Conservation (phyloP, 2,797 vertebrate species). For the Florisuga fusca region DNA sequence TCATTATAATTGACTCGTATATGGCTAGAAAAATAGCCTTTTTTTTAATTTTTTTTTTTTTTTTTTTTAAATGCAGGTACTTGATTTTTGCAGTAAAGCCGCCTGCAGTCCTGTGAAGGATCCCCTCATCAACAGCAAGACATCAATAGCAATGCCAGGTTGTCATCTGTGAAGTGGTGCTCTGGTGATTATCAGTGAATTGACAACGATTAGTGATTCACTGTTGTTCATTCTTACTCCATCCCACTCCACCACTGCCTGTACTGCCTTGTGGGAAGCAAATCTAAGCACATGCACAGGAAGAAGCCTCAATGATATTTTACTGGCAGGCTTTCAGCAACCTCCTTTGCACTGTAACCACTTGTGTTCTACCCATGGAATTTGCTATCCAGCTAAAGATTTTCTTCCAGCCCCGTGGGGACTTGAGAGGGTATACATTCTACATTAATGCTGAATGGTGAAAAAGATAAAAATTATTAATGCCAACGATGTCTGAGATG, state of each 20-base stretch:
- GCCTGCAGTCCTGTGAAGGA: background rate
- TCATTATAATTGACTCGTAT: background rate
- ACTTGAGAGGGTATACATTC: background rate
- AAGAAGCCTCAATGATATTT: constrained; percentile 33
- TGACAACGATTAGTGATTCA: constrained; percentile 72
- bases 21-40: background rate
- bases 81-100: constrained; percentile 1
- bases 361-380: background rate
- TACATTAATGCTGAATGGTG: background rate
- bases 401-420: background rate
- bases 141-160: constrained; percentile 29
- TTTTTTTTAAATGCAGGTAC: background rate
- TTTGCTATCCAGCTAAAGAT: background rate
- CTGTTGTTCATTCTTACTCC: constrained; percentile 64
- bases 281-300: constrained; percentile 49
- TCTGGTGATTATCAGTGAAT: constrained; percentile 60
- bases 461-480: background rate
- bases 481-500: background rate
- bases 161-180: constrained; percentile 17
- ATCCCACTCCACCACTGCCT: constrained; percentile 59
- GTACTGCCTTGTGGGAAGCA: constrained; percentile 64
- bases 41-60: background rate
- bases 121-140: constrained; percentile 24
- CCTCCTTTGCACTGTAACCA: constrained; percentile 27
- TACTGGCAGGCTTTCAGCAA: constrained; percentile 41